Evolutionary conservation across 2,888 invertebrate genomes (phyloP).

Genomic region (Caenorhabditis japonica): DNA sequence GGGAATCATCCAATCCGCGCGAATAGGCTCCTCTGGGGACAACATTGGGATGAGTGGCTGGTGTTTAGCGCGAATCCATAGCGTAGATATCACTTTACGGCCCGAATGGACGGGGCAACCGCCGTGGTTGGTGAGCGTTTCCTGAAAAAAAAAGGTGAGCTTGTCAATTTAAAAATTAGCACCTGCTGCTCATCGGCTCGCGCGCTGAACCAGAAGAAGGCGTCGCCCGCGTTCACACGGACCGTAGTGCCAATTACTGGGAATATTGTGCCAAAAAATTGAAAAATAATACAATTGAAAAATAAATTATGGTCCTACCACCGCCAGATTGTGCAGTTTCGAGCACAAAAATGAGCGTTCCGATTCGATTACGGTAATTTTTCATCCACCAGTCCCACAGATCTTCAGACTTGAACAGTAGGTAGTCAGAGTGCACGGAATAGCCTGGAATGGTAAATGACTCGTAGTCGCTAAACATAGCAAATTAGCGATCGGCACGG

Average conservation of each 20-base stretch:
- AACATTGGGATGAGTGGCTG: constrained; percentile 30
- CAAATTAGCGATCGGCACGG: too few relatives aligned
- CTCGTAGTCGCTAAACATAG: too few relatives aligned
- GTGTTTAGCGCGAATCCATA: constrained; percentile 46
- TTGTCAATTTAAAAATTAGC: neutral
- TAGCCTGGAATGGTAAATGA: too few relatives aligned
- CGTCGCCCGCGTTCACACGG: constrained; percentile 65
- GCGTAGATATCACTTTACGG: constrained; percentile 63
- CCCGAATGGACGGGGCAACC: constrained; percentile 70
- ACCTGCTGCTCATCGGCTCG: constrained; percentile 48
- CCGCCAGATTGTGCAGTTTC: constrained; percentile 54
- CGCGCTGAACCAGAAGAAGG: constrained; percentile 69
- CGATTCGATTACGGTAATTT: constrained; percentile 62
- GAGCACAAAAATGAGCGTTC: constrained; percentile 63
- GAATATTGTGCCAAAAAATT: constrained; percentile 64
- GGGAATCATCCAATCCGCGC: constrained; percentile 22
- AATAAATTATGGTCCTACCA: too few relatives aligned
- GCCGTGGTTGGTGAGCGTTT: constrained; percentile 61
- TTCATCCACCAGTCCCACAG: constrained; percentile 56
- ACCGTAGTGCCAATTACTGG: constrained; percentile 58
- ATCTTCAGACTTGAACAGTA: constrained; percentile 7
- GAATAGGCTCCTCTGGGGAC: constrained; percentile 11
- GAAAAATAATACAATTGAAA: too few relatives aligned
- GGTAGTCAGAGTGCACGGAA: constrained; percentile 57
- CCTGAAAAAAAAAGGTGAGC: constrained; percentile 33